Base-by-base conservation (phyloP, 2,113 vertebrate genomes). In the Sinocyclocheilus maitianheensis region DNA sequence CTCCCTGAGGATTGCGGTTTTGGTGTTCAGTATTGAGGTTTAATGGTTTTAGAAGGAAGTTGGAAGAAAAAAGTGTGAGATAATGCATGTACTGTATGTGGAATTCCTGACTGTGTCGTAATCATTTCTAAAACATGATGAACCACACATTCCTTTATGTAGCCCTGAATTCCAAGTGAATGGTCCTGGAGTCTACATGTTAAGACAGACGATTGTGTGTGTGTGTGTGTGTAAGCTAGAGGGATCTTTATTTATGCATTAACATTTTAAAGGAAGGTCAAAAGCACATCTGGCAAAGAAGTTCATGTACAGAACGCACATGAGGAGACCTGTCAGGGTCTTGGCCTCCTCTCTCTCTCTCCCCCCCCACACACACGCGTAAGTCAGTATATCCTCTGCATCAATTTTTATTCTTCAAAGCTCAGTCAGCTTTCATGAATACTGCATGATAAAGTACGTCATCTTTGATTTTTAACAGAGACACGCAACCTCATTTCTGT, bases 211-310 rank as follows among this genome's bases (percentile, higher is more conserved):
- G 0, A 16, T 13, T 69, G 20, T 51, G n/a, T 60, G 55, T 55
- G 53, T 16, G 53, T 16, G 65, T 16, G 65, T 34, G 7, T 20
- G 67, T 22, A 67, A 83, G 75, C 53, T 43, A n/a, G 48, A 46
- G 83, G 76, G 76, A 84, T 87, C 72, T 89, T 51, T 58, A 40
- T 55, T 85, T 53, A 81, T 85, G 58, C 67, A 89, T 90, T 90
- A 89, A 53, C 85, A 91, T 89, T 89, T 90, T 22, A 89, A 86
- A 91, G 84, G 69, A 87, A 89, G 85, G 88, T 90, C 88, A 83
- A 76, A 77, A 63, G 22, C 48, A 77, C 82, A 87, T 83, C 90
- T 87, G 89, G 67, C 83, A 79, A 62, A 58, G 34, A 77, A 79
- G 58, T 30, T 80, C 80, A 87, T 71, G 24, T 60, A 85, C 63